Conservation (phyloP, 2,797 vertebrate genomes). For the Vultur gryphus region DNA sequence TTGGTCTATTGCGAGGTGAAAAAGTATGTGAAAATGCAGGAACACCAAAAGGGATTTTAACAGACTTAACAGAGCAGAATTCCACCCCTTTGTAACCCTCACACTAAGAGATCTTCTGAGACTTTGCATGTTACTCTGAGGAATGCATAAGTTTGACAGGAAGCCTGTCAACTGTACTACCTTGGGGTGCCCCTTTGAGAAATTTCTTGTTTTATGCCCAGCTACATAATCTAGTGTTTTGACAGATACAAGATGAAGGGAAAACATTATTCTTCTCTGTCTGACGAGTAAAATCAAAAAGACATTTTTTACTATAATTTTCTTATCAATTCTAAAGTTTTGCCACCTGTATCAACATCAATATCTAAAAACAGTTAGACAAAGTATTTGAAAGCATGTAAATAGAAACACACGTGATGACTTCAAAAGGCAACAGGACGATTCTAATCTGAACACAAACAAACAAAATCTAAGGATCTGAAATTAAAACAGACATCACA, state of each 20-base stretch:
- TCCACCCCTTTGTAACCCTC: background rate
- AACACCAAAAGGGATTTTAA: background rate
- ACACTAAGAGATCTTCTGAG: background rate
- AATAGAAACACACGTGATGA: background rate
- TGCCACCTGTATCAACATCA: background rate
- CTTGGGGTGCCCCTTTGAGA: background rate
- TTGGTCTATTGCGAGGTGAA: background rate
- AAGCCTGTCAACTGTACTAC: background rate
- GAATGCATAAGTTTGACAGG: background rate
- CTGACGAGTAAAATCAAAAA: background rate
- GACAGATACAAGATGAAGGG: background rate
- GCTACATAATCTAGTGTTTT: background rate
- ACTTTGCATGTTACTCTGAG: background rate
- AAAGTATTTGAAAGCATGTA: background rate
- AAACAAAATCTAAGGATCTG: conserved; percentile 3
- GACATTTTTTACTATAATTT: background rate
- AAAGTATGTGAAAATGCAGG: background rate
- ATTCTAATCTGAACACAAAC: conserved; percentile 39
- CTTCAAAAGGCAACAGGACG: conserved; percentile 45
- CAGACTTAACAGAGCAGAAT: background rate
- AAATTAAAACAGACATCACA: background rate
- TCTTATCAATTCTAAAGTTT: background rate
- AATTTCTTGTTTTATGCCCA: background rate
- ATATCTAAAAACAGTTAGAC: background rate
- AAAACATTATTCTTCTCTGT: background rate